phyloP scores from a whole-genome alignment of 2,797 vertebrate species.

The Clarias laeviceps region DNA sequence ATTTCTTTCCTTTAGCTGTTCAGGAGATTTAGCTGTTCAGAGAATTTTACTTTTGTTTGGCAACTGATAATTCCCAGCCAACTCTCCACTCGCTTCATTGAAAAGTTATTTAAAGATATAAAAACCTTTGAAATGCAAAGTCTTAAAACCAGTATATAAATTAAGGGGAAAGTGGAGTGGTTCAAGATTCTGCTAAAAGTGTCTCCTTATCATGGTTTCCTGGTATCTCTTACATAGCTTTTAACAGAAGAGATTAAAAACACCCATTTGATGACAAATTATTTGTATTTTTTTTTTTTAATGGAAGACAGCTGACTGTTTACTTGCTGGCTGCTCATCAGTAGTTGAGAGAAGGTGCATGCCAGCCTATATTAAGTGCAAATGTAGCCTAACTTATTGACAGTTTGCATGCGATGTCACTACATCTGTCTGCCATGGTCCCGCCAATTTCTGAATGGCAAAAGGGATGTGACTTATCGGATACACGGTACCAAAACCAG shows the following conservation, averaged over 20 bases:
- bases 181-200: neutral
- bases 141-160: neutral
- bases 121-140: slow-evolving; percentile 39
- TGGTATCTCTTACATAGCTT: neutral
- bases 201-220: neutral
- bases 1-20: neutral
- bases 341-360: neutral
- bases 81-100: neutral
- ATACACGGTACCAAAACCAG: no score
- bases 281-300: neutral
- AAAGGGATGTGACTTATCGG: no score
- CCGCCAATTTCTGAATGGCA: no score
- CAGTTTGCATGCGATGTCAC: no score
- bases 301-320: neutral
- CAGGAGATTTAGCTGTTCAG: neutral
- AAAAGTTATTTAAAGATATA: neutral
- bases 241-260: neutral
- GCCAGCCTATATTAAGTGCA: neutral
- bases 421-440: no score
- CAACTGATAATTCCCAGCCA: neutral
- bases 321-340: neutral
- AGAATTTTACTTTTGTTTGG: neutral
- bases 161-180: neutral
- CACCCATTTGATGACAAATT: neutral
- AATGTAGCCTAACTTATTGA: neutral